These are phyloP conservation scores for Pimephales promelas DNA, from an alignment of 2,113 vertebrate genomes.

Conservation along the genomic window DNA sequence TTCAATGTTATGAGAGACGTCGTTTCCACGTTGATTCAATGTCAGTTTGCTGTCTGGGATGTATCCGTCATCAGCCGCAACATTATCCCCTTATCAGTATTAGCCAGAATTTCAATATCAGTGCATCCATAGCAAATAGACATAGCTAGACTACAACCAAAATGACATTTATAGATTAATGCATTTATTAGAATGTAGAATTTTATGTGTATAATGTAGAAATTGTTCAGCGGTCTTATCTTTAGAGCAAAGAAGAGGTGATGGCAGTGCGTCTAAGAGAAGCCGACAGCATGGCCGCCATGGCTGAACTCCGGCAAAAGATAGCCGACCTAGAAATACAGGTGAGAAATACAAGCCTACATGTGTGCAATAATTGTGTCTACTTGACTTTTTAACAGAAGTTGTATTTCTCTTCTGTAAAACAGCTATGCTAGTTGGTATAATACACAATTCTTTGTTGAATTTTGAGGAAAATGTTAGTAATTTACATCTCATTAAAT, in stretches of 20 bases:
- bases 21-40: too few species aligned
- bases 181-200: not conserved
- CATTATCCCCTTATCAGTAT: not conserved
- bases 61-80: not conserved
- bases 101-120: not conserved
- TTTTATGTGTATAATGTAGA: not conserved
- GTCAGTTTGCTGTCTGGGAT: too few species aligned
- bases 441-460: too few species aligned
- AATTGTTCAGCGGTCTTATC: not conserved
- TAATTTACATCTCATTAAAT: too few species aligned
- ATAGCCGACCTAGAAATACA: constrained; percentile 94
- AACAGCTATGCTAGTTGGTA: too few species aligned
- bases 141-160: not conserved
- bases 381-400: too few species aligned
- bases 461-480: too few species aligned
- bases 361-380: too few species aligned
- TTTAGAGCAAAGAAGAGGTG: constrained; percentile 92
- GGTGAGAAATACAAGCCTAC: constrained; percentile 69
- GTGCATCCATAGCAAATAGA: not conserved
- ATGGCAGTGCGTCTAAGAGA: constrained; percentile 91
- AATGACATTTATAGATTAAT: not conserved
- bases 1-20: too few species aligned
- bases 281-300: constrained; percentile 90
- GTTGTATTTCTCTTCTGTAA: too few species aligned
- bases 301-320: constrained; percentile 91